Base-by-base conservation (phyloP, 2,113 vertebrate species). In the Maylandia zebra region DNA sequence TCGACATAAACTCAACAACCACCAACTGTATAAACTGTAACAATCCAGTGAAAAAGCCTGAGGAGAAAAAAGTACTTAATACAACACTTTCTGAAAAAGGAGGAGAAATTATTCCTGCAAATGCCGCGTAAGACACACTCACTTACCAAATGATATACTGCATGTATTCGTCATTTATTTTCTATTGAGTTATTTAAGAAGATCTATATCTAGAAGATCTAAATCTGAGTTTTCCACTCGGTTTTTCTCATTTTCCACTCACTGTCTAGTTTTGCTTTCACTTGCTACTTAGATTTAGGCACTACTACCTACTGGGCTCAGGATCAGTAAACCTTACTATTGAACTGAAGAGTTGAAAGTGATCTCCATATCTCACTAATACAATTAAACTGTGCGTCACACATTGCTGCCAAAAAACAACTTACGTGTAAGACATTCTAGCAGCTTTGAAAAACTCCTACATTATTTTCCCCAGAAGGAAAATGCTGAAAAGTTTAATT, bases 1-100 rank as follows among this genome's bases (percentile, higher is more conserved):
- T 95, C 48, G 3, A 48, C 3, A 4, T 81, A 2, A 57, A 0
- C 1, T 1, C 2, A 7, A 3, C 4, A 19, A 0, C 0, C 0
- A 0, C 1, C 7, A 0, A 0, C 0, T 96, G 94, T 59, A 0
- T 3, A 2, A 95, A 91, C 69, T 95, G 94, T 86, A 2, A 92
- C 32, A 64, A 84, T 22, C 82, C 93, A 32, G 45, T 90, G 13
- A 79, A 90, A 82, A 0, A 0, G 1, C 17, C 89, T 1, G 22
- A 78, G 3, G 0, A 1, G 11, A 0, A 0, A 1, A 13, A 56
- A 4, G 0, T 0, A 1, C 1, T 61, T 1, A 12, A 38, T 10
- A 0, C 0, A 1, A 3, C 3, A 3, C 0, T 5, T 1, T 8
- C 0, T 19, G 0, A 0, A 64, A 5, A 19, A 0, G 56, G 2